phyloP scores from a whole-genome alignment of 2,797 vertebrate species.

The Streptopelia turtur region DNA sequence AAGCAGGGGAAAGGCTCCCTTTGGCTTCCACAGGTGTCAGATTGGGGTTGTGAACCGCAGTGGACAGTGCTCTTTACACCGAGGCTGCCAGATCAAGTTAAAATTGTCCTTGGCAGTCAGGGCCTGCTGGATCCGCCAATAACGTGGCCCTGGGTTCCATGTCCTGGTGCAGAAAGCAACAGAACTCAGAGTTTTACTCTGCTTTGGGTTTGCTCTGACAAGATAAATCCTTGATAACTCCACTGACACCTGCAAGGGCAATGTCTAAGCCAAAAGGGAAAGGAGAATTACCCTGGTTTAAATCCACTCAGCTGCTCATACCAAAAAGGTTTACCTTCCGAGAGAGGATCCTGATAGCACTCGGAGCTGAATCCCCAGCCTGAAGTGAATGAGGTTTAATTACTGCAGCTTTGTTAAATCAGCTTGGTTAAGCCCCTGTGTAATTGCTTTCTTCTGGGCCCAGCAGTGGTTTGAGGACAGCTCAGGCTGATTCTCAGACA shows the following conservation, averaged over 20 bases:
- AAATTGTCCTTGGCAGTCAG: background rate
- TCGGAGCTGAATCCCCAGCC: constrained; percentile 31
- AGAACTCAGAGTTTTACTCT: background rate
- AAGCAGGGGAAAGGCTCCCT: background rate
- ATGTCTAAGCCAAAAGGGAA: background rate
- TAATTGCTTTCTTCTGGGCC: constrained; percentile 60
- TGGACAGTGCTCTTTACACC: background rate
- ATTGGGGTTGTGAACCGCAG: rapidly evolving
- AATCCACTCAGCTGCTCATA: constrained; percentile 2
- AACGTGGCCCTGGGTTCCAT: rapidly evolving
- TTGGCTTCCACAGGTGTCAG: background rate
- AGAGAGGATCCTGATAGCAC: constrained; percentile 2
- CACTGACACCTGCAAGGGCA: rapidly evolving
- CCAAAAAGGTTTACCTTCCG: background rate
- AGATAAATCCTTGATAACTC: background rate
- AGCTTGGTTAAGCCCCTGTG: constrained; percentile 48
- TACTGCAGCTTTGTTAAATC: constrained; percentile 69
- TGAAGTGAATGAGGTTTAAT: constrained; percentile 59
- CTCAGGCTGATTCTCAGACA: background rate
- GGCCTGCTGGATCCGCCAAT: background rate
- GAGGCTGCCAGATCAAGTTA: background rate
- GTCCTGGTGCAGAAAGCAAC: background rate
- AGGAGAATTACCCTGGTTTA: constrained; percentile 11
- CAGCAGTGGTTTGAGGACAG: constrained; percentile 58
- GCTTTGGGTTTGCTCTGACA: background rate